These are phyloP conservation scores for Sorex fumeus DNA, from an alignment of 2,113 vertebrate species.

Conservation along the genomic window DNA sequence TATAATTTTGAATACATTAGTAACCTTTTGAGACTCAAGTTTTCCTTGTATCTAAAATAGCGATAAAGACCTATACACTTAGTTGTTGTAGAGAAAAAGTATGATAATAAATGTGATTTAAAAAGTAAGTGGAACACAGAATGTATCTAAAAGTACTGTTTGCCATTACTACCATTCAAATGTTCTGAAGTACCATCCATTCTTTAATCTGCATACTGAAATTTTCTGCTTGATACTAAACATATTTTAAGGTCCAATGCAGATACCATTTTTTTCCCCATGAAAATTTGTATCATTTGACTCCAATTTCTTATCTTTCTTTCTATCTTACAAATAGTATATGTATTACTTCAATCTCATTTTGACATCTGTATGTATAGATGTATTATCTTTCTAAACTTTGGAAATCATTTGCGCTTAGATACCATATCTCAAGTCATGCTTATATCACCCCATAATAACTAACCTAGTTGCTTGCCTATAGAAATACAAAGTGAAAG, in stretches of 20 bases:
- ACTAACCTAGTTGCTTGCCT: background rate
- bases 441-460: background rate
- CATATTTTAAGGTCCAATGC: background rate
- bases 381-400: background rate
- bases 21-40: background rate
- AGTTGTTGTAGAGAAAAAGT: background rate
- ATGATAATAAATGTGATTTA: background rate
- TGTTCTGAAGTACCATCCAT: background rate
- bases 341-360: background rate
- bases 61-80: background rate
- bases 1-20: background rate
- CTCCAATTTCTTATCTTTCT: background rate
- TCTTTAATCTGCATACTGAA: background rate
- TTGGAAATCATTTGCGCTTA: background rate
- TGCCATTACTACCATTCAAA: background rate
- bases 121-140: background rate
- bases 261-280: background rate
- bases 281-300: constrained; percentile 5
- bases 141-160: background rate
- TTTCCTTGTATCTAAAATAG: background rate
- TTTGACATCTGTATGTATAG: background rate
- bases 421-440: background rate
- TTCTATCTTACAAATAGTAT: background rate
- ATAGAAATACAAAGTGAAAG: background rate
- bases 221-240: constrained; percentile 12